Evolutionary conservation across 2,113 vertebrate genomes (phyloP).

Genomic region (Pholis gunnellus): DNA sequence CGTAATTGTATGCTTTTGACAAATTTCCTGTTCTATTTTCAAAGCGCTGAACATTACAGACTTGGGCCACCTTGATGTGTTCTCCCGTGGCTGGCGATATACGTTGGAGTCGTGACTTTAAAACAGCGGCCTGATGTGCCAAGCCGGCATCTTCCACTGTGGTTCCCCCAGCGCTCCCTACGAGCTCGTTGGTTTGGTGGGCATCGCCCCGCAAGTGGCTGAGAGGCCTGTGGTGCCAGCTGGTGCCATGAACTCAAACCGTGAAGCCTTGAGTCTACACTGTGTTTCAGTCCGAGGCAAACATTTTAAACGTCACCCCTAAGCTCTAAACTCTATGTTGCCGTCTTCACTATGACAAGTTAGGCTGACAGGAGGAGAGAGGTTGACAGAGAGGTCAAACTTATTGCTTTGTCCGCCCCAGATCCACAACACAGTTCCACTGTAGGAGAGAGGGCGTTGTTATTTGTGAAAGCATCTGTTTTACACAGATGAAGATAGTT

Average conservation of each 20-base stretch:
- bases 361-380: slow-evolving; percentile 13
- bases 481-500: slow-evolving; percentile 17
- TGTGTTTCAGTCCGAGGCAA: slow-evolving; percentile 39
- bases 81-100: slow-evolving; percentile 64
- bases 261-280: slow-evolving; percentile 39
- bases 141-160: slow-evolving; percentile 66
- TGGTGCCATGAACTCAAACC: slow-evolving; percentile 52
- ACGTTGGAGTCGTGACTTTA: slow-evolving; percentile 66
- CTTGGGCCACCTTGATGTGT: slow-evolving; percentile 59
- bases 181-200: slow-evolving; percentile 57
- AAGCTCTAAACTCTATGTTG: slow-evolving; percentile 54
- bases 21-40: slow-evolving; percentile 64
- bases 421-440: slow-evolving; percentile 3
- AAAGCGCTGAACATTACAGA: slow-evolving; percentile 66
- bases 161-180: slow-evolving; percentile 59
- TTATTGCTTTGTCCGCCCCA: slow-evolving; percentile 1
- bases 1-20: slow-evolving; percentile 58
- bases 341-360: slow-evolving; percentile 37
- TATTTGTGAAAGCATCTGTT: slow-evolving; percentile 41
- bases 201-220: slow-evolving; percentile 64
- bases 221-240: slow-evolving; percentile 59
- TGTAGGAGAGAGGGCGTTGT: slow-evolving; percentile 1
- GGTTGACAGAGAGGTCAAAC: slow-evolving; percentile 36
- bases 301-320: slow-evolving; percentile 42
- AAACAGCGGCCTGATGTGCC: slow-evolving; percentile 63